phyloP scores from a whole-genome alignment of 2,888 invertebrate genomes.

The Rotaria sp. region DNA sequence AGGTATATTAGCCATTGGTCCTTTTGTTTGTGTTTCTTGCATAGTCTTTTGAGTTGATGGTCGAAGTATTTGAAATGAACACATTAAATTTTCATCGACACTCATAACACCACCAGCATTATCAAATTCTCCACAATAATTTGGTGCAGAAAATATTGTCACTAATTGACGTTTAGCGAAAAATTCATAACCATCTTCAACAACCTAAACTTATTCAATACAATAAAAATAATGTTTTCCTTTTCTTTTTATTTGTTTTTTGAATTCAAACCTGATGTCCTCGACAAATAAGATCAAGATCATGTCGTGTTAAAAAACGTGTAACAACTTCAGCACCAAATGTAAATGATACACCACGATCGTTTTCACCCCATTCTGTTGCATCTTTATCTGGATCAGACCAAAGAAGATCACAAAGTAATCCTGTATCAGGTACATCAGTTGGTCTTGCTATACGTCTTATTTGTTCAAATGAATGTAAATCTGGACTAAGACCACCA shows the following conservation, averaged over 20 bases:
- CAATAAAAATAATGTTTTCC: neutral
- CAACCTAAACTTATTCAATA: neutral
- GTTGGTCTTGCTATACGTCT: slow-evolving; percentile 61
- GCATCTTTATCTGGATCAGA: slow-evolving; percentile 65
- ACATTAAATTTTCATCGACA: slow-evolving; percentile 24
- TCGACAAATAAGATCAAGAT: slow-evolving; percentile 97
- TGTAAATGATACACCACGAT: slow-evolving; percentile 57
- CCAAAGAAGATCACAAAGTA: slow-evolving; percentile 61
- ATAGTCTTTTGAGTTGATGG: neutral
- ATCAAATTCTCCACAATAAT: slow-evolving; percentile 28
- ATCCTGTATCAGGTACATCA: slow-evolving; percentile 60
- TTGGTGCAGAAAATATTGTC: neutral
- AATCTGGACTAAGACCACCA: slow-evolving; percentile 60
- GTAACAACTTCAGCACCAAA: slow-evolving; percentile 98
- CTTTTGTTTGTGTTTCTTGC: neutral
- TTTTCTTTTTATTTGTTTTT: too few relatives aligned
- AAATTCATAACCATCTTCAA: slow-evolving; percentile 28
- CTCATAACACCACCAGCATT: slow-evolving; percentile 22
- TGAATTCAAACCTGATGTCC: slow-evolving; percentile 74
- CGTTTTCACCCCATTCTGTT: slow-evolving; percentile 99
- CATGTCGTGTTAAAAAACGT: slow-evolving; percentile 97
- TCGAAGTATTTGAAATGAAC: slow-evolving; percentile 18
- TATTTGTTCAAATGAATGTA: slow-evolving; percentile 66
- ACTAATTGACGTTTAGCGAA: slow-evolving; percentile 29
- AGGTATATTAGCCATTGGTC: neutral